phyloP scores from a whole-genome alignment of 2,113 vertebrate genomes.

The Bolborhynchus lineola region DNA sequence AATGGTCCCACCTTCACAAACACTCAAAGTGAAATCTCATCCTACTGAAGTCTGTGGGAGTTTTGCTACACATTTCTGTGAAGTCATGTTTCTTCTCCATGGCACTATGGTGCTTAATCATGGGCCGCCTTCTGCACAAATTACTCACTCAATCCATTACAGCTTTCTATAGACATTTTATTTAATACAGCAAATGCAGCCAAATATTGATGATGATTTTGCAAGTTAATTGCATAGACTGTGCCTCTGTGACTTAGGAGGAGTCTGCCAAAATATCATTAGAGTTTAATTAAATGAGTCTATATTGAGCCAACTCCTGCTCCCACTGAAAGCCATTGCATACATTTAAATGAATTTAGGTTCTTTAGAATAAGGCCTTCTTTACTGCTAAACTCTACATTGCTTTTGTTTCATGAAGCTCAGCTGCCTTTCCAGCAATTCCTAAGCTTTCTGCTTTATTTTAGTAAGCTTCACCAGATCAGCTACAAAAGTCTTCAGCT shows the following conservation, averaged over 20 bases:
- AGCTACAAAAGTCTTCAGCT: not conserved
- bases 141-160: not conserved
- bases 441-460: not conserved
- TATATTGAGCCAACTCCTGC: not conserved
- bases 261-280: conserved; percentile 27
- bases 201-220: conserved; percentile 2
- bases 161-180: not conserved
- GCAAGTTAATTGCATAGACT: not conserved
- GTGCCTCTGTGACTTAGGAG: not conserved
- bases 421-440: not conserved
- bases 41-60: not conserved
- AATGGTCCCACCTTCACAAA: not conserved
- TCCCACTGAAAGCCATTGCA: not conserved
- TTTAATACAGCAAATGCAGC: not conserved
- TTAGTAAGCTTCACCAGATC: not conserved
- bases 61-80: not conserved
- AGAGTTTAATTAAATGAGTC: conserved; percentile 29
- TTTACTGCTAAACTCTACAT: not conserved
- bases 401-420: not conserved
- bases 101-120: not conserved
- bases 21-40: not conserved
- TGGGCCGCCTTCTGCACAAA: not conserved
- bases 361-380: not conserved
- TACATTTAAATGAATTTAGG: not conserved
- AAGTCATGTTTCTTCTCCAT: not conserved